Evolutionary conservation across 2,113 vertebrate species (phyloP), one percentile per base, ranked within the genome.

Genomic region (Lagopus leucura): DNA sequence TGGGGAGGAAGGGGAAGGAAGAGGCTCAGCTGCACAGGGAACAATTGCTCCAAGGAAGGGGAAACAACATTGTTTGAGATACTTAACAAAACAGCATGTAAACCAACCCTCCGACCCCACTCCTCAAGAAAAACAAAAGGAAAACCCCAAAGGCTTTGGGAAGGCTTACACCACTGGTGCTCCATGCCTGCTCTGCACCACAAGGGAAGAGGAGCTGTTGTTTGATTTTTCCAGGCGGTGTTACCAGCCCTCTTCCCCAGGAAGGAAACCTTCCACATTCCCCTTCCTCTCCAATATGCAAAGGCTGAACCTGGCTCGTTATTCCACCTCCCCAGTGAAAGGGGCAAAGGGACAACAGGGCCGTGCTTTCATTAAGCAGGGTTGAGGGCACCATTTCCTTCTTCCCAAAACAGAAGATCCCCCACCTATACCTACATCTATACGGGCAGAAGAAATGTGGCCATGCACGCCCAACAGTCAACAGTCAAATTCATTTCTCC

Each of bases 41-140:
- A 95, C 92, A 91, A 93, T 92, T 22, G 77, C 86, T 84, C 54
- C 77, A 92, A 82, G 82, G 83, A 96, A 93, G 38, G 58, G 91
- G 91, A 93, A 95, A 71, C 64, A 86, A 80, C 79, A 91, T 94
- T 93, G 93, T 94, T 83, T 45, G 69, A 72, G 74, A 79, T 38
- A 55, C 21, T 69, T 7, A 77, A 91, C 71, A 85, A 45, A 55
- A 73, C 50, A 65, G 11, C 20, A 73, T 2, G 40, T 4, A 11
- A 73, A 89, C 40, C 40, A 60, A 38, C 3, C 30, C 42, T 40
- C 30, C 42, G 54, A 7, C 4, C 43, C 50, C 55, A 77, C 10
- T 42, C 45, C 80, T 27, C 12, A 24, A 11, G 28, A 12, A 4
- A 13, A 14, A 50, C 28, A 43, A 4, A 25, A 30, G 30, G 20